phyloP scores from a whole-genome alignment of 1,140 invertebrate species.

The Venturia canescens region DNA sequence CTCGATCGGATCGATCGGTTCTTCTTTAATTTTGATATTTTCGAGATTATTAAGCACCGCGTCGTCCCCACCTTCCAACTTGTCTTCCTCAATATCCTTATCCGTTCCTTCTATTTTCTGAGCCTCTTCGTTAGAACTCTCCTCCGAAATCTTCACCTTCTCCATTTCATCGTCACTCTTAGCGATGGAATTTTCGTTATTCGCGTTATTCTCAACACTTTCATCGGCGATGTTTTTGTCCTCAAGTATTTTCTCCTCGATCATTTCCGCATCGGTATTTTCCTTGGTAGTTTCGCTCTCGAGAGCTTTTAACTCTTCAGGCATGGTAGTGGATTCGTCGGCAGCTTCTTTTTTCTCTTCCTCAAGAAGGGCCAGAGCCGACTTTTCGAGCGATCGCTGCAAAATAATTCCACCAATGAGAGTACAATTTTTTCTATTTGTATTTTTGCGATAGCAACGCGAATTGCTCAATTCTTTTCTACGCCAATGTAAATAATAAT shows the following conservation, averaged over 20 bases:
- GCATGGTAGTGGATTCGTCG: slow-evolving; percentile 42
- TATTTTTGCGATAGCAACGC: neutral
- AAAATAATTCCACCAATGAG: slow-evolving; percentile 39
- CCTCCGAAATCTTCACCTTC: slow-evolving; percentile 62
- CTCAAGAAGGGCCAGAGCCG: slow-evolving; percentile 60
- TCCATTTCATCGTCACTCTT: slow-evolving; percentile 60
- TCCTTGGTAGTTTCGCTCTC: slow-evolving; percentile 61
- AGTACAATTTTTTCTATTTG: slow-evolving; percentile 17
- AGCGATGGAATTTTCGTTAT: slow-evolving; percentile 60
- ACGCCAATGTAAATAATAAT: slow-evolving; percentile 34
- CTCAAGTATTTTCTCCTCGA: slow-evolving; percentile 52
- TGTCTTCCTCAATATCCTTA: slow-evolving; percentile 43
- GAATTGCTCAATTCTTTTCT: neutral
- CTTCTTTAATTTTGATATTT: slow-evolving; percentile 79
- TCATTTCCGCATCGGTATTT: slow-evolving; percentile 17
- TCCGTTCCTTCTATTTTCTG: slow-evolving; percentile 63
- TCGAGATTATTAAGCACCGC: slow-evolving; percentile 64
- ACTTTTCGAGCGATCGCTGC: slow-evolving; percentile 65
- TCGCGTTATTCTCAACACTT: slow-evolving; percentile 61
- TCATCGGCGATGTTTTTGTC: slow-evolving; percentile 59
- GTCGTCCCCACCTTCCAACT: slow-evolving; percentile 38
- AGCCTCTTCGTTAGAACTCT: slow-evolving; percentile 67
- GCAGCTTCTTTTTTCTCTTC: slow-evolving; percentile 33
- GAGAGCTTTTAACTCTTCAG: slow-evolving; percentile 13
- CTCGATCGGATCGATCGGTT: slow-evolving; percentile 69